These are phyloP conservation scores for Agrotis puta DNA, from an alignment of 2,888 invertebrate genomes.

Conservation along the genomic window DNA sequence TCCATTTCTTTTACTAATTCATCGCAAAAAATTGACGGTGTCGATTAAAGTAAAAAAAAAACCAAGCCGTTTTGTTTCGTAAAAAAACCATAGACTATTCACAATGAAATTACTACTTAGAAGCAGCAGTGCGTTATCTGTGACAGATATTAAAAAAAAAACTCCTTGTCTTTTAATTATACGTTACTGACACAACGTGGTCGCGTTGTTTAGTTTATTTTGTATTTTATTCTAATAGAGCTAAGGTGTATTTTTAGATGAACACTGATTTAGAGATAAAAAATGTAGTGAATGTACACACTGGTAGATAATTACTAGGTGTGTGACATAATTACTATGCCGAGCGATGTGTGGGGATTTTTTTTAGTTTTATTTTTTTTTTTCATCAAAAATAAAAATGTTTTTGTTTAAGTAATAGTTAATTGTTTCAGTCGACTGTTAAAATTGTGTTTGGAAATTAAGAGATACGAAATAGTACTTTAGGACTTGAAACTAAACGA, in stretches of 20 bases:
- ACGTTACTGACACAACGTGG: constrained; percentile 68
- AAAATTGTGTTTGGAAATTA: constrained; percentile 24
- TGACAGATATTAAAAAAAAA: constrained; percentile 76
- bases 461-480: constrained; percentile 11
- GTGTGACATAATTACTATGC: constrained; percentile 82
- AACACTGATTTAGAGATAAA: constrained; percentile 73
- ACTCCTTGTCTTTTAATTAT: constrained; percentile 78
- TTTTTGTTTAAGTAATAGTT: constrained; percentile 63
- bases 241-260: constrained; percentile 71
- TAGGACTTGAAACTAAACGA: too few relatives aligned
- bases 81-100: constrained; percentile 65
- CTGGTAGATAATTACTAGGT: constrained; percentile 77
- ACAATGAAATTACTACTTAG: constrained; percentile 73
- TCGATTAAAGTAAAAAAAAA: constrained; percentile 29
- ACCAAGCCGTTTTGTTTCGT: constrained; percentile 48
- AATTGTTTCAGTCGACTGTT: constrained; percentile 45
- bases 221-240: constrained; percentile 60
- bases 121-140: constrained; percentile 74
- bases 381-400: constrained; percentile 63
- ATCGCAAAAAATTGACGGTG: constrained; percentile 42
- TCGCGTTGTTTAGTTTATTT: constrained; percentile 50
- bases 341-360: constrained; percentile 65
- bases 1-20: constrained; percentile 24
- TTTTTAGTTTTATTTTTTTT: constrained; percentile 68
- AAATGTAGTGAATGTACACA: constrained; percentile 71